Evolutionary conservation across 2,888 invertebrate genomes (phyloP), one percentile per base, ranked within the genome.

Genomic region (Lissonota sp.): DNA sequence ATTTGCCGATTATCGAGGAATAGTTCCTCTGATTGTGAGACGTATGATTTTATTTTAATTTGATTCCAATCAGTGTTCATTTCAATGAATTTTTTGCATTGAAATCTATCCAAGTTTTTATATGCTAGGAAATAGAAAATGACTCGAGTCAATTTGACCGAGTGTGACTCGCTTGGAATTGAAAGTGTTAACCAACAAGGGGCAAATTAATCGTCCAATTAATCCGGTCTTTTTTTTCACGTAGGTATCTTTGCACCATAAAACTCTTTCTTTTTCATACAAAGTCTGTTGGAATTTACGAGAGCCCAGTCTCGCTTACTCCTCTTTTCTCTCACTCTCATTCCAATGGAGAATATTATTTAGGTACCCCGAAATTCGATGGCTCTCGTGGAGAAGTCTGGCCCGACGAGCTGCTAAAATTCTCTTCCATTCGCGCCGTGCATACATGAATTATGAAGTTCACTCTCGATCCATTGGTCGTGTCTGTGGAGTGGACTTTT

Each of bases 361-460:
- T 83, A 79, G 1, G 3, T 26, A 3, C 74, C 66, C 60, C 42
- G 63, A 82, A 78, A 79, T 82, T 79, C 77, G 78, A 78, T 77
- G 70, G 69, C 64, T 60, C 51, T 51, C 40, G 60, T n/a, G 58
- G 12, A 49, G 55, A 66, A 62, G 26, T 64, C 14, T 37, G 72
- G 57, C 44, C 16, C 58, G 73, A 63, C 67, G 72, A 72, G 72
- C 76, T 58, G 72, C 71, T 71, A 76, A 76, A 80, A 80, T 80
- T 73, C 80, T 77, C 80, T 66, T 63, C 53, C 64, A 26, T 26
- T 26, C 26, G 26, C 26, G 26, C 53, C 69, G 55, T 62, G 63
- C 53, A 78, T 84, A 78, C 75, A 84, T 81, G 86, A 84, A 86
- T 86, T 86, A 86, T 86, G 80, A 80, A 83, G 82, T 77, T 77